phyloP scores from a whole-genome alignment of 1,140 invertebrate genomes.

The Drosophila lacteicornis region DNA sequence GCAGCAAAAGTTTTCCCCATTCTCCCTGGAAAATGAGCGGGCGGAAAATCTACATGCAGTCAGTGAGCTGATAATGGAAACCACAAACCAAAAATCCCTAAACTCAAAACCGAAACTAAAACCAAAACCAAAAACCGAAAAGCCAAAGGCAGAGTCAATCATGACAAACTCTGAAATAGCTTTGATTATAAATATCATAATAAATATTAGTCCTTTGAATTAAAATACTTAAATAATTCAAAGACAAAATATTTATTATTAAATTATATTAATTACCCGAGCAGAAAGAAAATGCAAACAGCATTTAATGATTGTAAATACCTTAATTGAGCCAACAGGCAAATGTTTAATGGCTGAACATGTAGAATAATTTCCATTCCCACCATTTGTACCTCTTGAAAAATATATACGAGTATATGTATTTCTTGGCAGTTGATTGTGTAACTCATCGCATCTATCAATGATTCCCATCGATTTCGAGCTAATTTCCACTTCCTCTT shows the following conservation, averaged over 20 bases:
- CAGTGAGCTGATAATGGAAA: constrained; percentile 17
- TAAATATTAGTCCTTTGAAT: neutral
- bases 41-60: constrained; percentile 25
- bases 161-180: neutral
- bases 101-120: constrained; percentile 1
- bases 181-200: neutral
- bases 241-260: too few species aligned
- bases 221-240: neutral
- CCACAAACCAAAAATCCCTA: constrained; percentile 11
- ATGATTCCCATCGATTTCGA: constrained; percentile 49
- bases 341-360: neutral
- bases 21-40: neutral
- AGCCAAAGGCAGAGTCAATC: constrained; percentile 13
- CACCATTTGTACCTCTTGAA: constrained; percentile 20
- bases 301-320: neutral
- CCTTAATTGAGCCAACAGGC: neutral
- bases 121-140: constrained; percentile 1
- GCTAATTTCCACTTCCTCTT: constrained; percentile 46
- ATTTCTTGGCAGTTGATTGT: constrained; percentile 15
- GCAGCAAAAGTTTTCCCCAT: constrained; percentile 17
- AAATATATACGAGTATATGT: neutral
- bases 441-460: constrained; percentile 35
- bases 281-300: neutral
- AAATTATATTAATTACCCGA: too few species aligned
- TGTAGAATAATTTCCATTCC: constrained; percentile 26